Conservation (phyloP, 2,113 vertebrate species). For the Mirounga angustirostris region DNA sequence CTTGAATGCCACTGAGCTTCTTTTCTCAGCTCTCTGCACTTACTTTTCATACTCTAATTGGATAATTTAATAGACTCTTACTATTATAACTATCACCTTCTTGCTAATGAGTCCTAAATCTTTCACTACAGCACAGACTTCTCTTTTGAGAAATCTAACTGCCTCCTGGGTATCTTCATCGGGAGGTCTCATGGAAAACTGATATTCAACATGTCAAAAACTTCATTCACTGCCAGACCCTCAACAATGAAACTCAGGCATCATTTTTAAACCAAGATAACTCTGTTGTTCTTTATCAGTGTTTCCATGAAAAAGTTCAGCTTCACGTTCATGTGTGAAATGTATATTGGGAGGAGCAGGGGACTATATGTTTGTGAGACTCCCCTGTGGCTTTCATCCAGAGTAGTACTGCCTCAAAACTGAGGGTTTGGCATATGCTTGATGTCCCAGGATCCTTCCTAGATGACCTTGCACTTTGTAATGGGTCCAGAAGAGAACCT, state of each 20-base stretch:
- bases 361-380: background rate
- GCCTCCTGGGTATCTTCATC: background rate
- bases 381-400: background rate
- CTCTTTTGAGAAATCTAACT: background rate
- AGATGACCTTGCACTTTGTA: background rate
- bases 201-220: background rate
- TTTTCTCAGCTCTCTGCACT: background rate
- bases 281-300: background rate
- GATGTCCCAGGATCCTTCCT: background rate
- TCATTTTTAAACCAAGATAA: background rate
- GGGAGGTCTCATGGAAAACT: background rate
- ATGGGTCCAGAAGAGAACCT: background rate
- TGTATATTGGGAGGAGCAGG: background rate
- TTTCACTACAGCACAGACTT: background rate
- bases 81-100: background rate
- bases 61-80: background rate
- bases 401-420: background rate
- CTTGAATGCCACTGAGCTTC: background rate
- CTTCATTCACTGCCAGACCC: background rate
- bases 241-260: background rate
- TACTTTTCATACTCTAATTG: background rate
- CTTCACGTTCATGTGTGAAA: background rate
- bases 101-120: background rate
- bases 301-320: background rate
- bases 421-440: background rate